Conservation (phyloP, 2,113 vertebrate genomes). For the Neotragus moschatus region DNA sequence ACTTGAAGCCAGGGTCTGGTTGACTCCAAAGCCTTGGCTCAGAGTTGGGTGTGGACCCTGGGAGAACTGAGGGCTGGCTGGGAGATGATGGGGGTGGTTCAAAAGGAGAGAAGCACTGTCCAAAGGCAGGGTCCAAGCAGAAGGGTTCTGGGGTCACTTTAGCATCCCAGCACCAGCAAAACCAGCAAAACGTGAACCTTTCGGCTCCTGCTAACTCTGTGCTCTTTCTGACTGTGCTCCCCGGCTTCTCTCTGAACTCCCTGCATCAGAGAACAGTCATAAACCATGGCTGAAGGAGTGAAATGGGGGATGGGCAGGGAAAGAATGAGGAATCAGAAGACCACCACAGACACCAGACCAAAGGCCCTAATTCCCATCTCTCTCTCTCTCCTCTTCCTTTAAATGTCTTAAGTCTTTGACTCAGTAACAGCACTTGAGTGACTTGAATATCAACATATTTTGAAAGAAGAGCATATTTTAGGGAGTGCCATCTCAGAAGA, state of each 20-base stretch:
- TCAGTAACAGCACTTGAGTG: background rate
- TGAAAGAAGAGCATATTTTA: background rate
- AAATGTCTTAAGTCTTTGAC: background rate
- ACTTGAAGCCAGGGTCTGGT: background rate
- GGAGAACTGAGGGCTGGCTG: background rate
- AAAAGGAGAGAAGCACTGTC: background rate
- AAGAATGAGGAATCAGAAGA: background rate
- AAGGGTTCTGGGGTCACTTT: background rate
- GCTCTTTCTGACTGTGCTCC: too few species aligned
- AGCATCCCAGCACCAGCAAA: background rate
- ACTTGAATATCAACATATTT: slow-evolving; percentile 15
- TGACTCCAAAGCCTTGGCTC: background rate
- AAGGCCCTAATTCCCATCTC: background rate
- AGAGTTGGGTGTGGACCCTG: background rate
- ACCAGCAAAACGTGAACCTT: background rate
- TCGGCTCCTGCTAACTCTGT: background rate
- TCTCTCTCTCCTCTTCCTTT: background rate
- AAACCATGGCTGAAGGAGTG: too few species aligned
- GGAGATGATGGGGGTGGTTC: background rate
- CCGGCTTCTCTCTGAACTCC: background rate
- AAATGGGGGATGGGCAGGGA: accelerated
- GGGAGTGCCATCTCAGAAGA: background rate
- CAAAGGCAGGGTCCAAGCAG: background rate
- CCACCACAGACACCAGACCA: background rate
- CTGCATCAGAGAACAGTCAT: background rate